A percentile compares a stretch with the other conserved stretches of the same genome.
These are phyloP conservation scores for Halichoerus grypus DNA, from an alignment of 2,113 vertebrate genomes.

Conservation along the genomic window DNA sequence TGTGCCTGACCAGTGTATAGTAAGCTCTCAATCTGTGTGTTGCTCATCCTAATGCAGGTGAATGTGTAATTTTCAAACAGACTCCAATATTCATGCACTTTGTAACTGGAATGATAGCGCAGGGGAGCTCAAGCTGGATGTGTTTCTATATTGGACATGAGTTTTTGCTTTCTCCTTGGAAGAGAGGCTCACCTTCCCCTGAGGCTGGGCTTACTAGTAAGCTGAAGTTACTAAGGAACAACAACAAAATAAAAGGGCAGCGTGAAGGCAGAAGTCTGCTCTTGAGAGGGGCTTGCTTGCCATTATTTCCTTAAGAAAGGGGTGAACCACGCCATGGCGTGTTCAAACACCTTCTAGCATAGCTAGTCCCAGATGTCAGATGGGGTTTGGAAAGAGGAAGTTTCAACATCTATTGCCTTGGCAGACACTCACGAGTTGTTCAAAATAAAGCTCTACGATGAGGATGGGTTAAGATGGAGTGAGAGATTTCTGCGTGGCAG, in stretches of 20 bases:
- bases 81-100: neutral
- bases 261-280: neutral
- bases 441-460: neutral
- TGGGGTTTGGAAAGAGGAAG: slow-evolving; percentile 48
- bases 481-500: neutral
- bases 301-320: neutral
- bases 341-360: slow-evolving; percentile 50
- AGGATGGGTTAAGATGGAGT: neutral
- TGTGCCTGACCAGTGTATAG: neutral
- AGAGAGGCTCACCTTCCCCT: neutral
- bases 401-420: slow-evolving; percentile 60
- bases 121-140: neutral
- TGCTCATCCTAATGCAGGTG: neutral
- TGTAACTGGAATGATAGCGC: neutral
- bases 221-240: neutral
- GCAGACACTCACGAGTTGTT: slow-evolving; percentile 5
- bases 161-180: neutral
- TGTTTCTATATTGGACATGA: neutral
- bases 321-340: neutral
- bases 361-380: slow-evolving; percentile 57
- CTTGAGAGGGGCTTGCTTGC: neutral
- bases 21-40: neutral
- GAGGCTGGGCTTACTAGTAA: neutral
- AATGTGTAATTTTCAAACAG: neutral
- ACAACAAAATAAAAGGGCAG: neutral